Evolutionary conservation across 2,888 invertebrate genomes (phyloP).

Genomic region (Ramazzottius varieornatus): DNA sequence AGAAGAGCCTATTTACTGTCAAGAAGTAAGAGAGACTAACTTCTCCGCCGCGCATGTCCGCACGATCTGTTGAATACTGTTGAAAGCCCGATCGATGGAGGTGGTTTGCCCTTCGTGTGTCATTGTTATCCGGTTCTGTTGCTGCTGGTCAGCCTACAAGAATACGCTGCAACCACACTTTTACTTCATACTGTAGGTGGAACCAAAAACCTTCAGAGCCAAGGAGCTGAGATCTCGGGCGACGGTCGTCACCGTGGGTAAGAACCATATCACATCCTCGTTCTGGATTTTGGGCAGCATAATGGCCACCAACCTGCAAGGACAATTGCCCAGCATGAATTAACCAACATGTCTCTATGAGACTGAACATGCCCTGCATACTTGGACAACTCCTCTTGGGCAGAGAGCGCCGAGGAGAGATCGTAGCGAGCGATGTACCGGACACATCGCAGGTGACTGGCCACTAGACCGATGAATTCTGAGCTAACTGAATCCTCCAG

Average conservation of each 20-base stretch:
- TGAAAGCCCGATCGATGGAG: neutral
- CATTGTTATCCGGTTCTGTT: neutral
- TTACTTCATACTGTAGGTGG: too few species aligned
- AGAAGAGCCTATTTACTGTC: too few species aligned
- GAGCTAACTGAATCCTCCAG: neutral
- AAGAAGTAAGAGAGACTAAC: neutral
- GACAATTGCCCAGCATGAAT: neutral
- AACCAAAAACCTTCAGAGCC: neutral
- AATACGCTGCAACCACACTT: too few species aligned
- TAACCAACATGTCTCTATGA: neutral
- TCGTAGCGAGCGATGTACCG: neutral
- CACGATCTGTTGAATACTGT: neutral
- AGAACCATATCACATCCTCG: neutral
- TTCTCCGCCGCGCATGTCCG: conserved; percentile 1
- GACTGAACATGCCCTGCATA: neutral
- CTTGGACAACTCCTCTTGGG: conserved; percentile 1
- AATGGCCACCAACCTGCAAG: neutral
- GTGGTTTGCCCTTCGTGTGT: neutral
- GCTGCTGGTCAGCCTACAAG: neutral
- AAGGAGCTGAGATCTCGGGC: neutral
- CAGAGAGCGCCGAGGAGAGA: neutral
- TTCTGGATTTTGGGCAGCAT: neutral
- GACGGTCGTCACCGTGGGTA: neutral
- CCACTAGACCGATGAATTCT: neutral
- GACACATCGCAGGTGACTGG: neutral